Conservation (phyloP, 2,797 vertebrate genomes). For the Rhinogobio ventralis region DNA sequence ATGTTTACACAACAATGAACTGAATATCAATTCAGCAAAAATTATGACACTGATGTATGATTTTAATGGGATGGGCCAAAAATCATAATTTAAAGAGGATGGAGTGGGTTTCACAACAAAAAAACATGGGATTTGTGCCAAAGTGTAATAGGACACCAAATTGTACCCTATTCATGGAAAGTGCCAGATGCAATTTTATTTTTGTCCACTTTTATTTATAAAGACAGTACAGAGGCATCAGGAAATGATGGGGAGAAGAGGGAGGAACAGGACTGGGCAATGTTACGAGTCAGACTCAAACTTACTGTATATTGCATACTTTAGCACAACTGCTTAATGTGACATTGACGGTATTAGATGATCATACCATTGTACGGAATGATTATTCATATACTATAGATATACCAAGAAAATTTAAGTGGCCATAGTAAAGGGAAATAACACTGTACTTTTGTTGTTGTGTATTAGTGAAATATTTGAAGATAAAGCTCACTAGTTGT, state of each 20-base stretch:
- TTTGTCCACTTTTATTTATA: conserved; percentile 29
- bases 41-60: neutral
- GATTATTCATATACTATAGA: neutral
- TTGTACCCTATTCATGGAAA: conserved; percentile 25
- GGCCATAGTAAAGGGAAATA: neutral
- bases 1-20: neutral
- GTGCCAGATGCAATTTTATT: conserved; percentile 39
- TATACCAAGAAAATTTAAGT: neutral
- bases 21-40: neutral
- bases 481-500: conserved; percentile 9
- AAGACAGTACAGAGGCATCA: neutral
- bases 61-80: neutral
- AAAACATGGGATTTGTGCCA: conserved; percentile 22
- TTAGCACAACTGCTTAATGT: neutral
- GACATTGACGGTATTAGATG: neutral
- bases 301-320: neutral
- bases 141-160: conserved; percentile 10
- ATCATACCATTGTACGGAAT: neutral
- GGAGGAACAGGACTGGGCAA: neutral
- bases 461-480: neutral
- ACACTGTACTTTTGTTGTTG: neutral
- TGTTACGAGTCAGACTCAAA: neutral
- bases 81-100: conserved; percentile 9
- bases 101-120: conserved; percentile 5
- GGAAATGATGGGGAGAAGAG: neutral